Evolutionary conservation across 2,888 invertebrate genomes (phyloP).

Genomic region (Peribatodes rhomboidaria): DNA sequence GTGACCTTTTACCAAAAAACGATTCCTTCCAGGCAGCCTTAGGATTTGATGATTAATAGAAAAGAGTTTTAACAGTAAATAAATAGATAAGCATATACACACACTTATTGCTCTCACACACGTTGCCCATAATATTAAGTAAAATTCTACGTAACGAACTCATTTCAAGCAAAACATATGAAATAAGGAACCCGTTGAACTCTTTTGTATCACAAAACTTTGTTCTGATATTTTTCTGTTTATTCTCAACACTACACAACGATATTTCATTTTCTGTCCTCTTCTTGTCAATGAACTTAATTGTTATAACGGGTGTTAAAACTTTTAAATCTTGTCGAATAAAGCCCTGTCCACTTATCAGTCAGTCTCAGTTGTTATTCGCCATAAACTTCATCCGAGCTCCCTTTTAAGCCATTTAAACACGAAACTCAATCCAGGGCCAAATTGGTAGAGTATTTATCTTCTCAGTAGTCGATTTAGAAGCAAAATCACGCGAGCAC

Average conservation of each 20-base stretch:
- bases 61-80: no score
- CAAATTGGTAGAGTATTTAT: slow-evolving; percentile 83
- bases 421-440: slow-evolving; percentile 72
- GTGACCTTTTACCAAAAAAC: no score
- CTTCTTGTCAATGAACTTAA: not conserved
- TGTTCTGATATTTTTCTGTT: not conserved
- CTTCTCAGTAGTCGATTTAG: slow-evolving; percentile 83
- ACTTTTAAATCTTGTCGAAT: slow-evolving; percentile 29
- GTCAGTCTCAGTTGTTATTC: slow-evolving; percentile 71
- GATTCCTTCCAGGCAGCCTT: not conserved
- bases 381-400: slow-evolving; percentile 71
- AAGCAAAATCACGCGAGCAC: slow-evolving; percentile 85
- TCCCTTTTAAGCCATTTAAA: slow-evolving; percentile 76
- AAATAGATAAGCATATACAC: no score
- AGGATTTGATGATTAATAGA: no score
- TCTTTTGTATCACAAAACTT: slow-evolving; percentile 35
- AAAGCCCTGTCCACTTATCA: slow-evolving; percentile 72
- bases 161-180: not conserved
- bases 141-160: not conserved
- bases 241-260: not conserved
- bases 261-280: not conserved
- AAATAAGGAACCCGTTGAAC: slow-evolving; percentile 38
- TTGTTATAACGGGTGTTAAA: slow-evolving; percentile 22
- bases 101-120: no score
- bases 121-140: no score